phyloP scores from a whole-genome alignment of 1,140 invertebrate genomes.

The Drosophila baimaii region DNA sequence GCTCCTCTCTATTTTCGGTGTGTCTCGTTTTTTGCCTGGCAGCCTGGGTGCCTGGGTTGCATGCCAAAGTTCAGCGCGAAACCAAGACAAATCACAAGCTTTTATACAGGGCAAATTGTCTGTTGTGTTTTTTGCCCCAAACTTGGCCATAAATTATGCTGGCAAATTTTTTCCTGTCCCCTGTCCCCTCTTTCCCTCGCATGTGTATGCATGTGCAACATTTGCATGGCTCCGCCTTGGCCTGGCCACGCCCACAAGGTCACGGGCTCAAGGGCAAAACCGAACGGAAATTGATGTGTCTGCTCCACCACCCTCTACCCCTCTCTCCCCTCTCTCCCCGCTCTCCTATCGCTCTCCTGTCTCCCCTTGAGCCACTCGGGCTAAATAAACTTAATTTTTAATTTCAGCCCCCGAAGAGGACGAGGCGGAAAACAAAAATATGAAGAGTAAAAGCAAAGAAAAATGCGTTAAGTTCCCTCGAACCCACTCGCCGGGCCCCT shows the following conservation, averaged over 20 bases:
- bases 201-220: slow-evolving; percentile 57
- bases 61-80: slow-evolving; percentile 61
- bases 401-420: slow-evolving; percentile 47
- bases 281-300: slow-evolving; percentile 34
- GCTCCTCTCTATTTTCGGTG: slow-evolving; percentile 17
- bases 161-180: slow-evolving; percentile 35
- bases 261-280: slow-evolving; percentile 66
- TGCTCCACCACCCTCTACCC: slow-evolving; percentile 3
- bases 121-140: slow-evolving; percentile 53
- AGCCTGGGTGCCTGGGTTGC: slow-evolving; percentile 30
- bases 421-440: slow-evolving; percentile 40
- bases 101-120: slow-evolving; percentile 80
- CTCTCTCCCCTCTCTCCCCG: too few species aligned
- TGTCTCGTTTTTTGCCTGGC: slow-evolving; percentile 23
- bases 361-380: slow-evolving; percentile 6
- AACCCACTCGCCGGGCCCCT: not conserved
- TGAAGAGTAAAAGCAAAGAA: slow-evolving; percentile 68
- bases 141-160: slow-evolving; percentile 73
- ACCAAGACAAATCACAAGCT: slow-evolving; percentile 81
- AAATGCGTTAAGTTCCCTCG: slow-evolving; percentile 48
- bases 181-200: not conserved
- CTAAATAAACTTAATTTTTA: slow-evolving; percentile 74
- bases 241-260: slow-evolving; percentile 59
- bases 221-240: slow-evolving; percentile 60
- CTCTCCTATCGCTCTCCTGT: too few species aligned